A percentile compares a stretch with the other conserved stretches of the same genome.
Evolutionary conservation across 2,113 vertebrate species (phyloP).

Genomic region (Centropristis striata): DNA sequence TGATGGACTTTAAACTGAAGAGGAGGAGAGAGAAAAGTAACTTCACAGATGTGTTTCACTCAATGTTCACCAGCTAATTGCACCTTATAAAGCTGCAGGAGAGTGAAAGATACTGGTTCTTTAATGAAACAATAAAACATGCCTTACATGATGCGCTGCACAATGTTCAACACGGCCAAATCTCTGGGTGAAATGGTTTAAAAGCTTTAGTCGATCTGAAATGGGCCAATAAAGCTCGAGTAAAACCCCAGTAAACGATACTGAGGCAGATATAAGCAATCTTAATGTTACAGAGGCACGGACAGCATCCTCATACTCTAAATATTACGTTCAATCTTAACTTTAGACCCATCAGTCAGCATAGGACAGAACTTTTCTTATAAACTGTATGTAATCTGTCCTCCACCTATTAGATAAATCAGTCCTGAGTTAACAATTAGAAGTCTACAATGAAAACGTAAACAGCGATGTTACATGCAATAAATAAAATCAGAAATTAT

Average conservation of each 20-base stretch:
- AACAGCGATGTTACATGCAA: neutral
- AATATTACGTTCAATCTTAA: neutral
- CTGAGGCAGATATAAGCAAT: neutral
- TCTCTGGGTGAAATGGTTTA: conserved; percentile 16
- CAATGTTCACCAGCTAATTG: conserved; percentile 31
- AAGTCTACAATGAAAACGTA: neutral
- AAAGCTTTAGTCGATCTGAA: conserved; percentile 30
- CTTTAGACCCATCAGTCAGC: neutral
- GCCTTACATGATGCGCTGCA: neutral
- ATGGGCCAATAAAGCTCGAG: conserved; percentile 15
- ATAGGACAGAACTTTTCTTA: neutral
- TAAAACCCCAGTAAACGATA: neutral
- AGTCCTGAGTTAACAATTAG: neutral
- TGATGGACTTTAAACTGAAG: conserved; percentile 34
- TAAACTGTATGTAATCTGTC: too few species aligned
- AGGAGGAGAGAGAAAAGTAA: neutral
- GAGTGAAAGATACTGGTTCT: conserved; percentile 22
- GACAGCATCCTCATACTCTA: neutral
- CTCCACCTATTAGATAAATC: neutral
- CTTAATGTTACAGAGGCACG: neutral
- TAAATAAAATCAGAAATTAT: conserved; percentile 15
- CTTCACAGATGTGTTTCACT: conserved; percentile 28
- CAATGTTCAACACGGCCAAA: neutral
- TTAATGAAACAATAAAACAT: conserved; percentile 40
- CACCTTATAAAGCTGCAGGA: conserved; percentile 24